Base-by-base conservation (phyloP, 2,113 vertebrate species). In the Pagrus major region DNA sequence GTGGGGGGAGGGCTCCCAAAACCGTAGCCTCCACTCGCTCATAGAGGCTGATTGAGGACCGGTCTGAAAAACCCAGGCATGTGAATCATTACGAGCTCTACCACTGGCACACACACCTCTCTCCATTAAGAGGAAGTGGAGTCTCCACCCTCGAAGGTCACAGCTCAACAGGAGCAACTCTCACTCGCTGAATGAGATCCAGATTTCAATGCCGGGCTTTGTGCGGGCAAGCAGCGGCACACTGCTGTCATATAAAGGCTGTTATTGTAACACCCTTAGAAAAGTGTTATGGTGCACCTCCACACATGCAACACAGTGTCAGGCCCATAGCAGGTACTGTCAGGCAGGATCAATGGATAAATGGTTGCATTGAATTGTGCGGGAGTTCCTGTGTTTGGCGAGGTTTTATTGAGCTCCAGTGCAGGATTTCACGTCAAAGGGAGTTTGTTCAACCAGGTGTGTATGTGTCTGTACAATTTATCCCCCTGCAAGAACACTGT, bases 201-300 rank as follows among this genome's bases (percentile, higher is more conserved):
- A 87, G 85, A 81, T 87, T 83, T 91, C 83, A 92, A 90, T 90
- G 84, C 76, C 0, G 47, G 68, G 76, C 89, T 93, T 91, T 93
- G 90, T 93, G 80, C 37, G 29, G 81, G 76, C 61, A 33, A 29
- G 71, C 81, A 31, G 20, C 23, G 16, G 63, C 78, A 54, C 60
- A 68, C 68, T 23, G 81, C 83, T 71, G 78, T 35, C 72, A 81
- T 52, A 80, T 89, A 90, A 89, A 90, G 85, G 75, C 90, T 83
- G 85, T 88, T 89, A 88, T 93, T 93, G 83, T 88, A 87, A 84
- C 87, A 71, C 52, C 73, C 80, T 71, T 64, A 49, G 85, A 86
- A 47, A 92, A 84, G 76, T 87, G 90, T 92, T 86, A 84, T 69
- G 78, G 87, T 58, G 71, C 71, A 83, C 85, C 85, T 87, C 70